Evolutionary conservation across 2,113 vertebrate genomes (phyloP).

Genomic region (Syrrhaptes paradoxus): DNA sequence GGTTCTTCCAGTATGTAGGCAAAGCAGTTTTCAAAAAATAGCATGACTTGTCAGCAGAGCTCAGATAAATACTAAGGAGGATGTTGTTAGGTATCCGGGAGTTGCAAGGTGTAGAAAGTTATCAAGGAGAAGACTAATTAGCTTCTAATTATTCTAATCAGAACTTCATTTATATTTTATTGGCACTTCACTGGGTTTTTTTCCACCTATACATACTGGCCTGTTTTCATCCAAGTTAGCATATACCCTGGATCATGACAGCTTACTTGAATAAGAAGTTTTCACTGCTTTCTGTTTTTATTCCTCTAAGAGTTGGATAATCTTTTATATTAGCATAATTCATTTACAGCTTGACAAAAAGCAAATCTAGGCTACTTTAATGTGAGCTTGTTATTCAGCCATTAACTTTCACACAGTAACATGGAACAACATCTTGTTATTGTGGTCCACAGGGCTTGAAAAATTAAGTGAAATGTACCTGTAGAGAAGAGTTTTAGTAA

Average conservation of each 20-base stretch:
- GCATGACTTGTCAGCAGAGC: not conserved
- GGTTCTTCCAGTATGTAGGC: not conserved
- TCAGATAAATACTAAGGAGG: not conserved
- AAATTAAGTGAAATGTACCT: not conserved
- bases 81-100: not conserved
- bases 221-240: not conserved
- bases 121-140: not conserved
- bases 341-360: not conserved
- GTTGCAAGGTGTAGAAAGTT: not conserved
- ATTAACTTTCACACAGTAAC: not conserved
- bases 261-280: not conserved
- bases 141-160: not conserved
- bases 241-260: not conserved
- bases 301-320: not conserved
- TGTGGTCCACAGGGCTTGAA: not conserved
- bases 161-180: constrained; percentile 13
- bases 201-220: not conserved
- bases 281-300: not conserved
- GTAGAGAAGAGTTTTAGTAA: not conserved
- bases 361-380: not conserved
- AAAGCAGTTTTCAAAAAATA: not conserved
- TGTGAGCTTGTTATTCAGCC: not conserved
- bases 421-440: not conserved
- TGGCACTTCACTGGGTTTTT: not conserved
- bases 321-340: not conserved